phyloP scores from a whole-genome alignment of 2,113 vertebrate species.

The Tragelaphus scriptus region DNA sequence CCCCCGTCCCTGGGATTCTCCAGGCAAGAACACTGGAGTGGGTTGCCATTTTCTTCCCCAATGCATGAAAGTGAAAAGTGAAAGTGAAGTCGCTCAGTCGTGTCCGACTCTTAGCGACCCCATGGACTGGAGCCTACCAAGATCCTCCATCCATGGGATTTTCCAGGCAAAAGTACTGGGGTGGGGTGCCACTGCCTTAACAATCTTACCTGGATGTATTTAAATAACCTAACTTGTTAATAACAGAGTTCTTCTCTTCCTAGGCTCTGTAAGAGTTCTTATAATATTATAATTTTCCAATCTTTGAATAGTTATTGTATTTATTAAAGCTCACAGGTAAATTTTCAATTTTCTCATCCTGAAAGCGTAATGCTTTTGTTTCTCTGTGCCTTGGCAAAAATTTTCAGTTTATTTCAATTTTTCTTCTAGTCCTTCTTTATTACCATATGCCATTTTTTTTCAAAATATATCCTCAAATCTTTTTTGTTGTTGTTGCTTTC shows the following conservation, averaged over 20 bases:
- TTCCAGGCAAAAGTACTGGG: too few species aligned
- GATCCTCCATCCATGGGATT: too few species aligned
- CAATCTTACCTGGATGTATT: background rate
- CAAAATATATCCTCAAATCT: background rate
- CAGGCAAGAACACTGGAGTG: too few species aligned
- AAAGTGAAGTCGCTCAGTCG: too few species aligned
- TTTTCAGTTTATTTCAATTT: background rate
- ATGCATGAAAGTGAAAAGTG: too few species aligned
- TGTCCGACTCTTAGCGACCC: too few species aligned
- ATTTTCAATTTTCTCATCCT: background rate
- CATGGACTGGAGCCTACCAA: too few species aligned
- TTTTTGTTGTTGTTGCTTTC: background rate
- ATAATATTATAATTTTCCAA: background rate
- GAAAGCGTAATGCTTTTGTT: background rate
- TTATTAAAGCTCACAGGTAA: background rate
- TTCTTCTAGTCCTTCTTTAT: background rate
- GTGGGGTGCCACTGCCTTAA: background rate
- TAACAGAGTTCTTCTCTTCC: background rate
- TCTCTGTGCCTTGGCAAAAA: background rate
- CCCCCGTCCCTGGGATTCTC: too few species aligned
- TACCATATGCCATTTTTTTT: background rate
- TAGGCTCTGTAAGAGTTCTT: background rate
- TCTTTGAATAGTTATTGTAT: background rate
- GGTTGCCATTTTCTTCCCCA: too few species aligned
- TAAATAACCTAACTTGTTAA: background rate